A percentile compares a stretch with the other conserved stretches of the same genome.
Evolutionary conservation across 2,797 vertebrate species (phyloP).

Genomic region (Enoplosus armatus): DNA sequence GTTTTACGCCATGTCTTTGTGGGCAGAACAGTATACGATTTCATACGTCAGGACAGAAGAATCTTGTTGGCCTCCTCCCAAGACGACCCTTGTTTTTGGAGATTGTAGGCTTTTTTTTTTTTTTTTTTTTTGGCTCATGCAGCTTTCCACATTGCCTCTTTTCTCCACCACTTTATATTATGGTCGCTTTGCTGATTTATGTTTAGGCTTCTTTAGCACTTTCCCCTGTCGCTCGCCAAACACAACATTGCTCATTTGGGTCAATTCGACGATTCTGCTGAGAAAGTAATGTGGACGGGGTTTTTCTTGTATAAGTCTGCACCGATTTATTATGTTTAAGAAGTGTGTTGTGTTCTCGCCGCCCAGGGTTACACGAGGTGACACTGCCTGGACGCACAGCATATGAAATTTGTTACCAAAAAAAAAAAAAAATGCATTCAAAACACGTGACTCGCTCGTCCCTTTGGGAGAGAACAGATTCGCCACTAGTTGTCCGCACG

Average conservation of each 20-base stretch:
- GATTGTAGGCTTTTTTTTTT: constrained; percentile 12
- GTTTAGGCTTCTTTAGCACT: background rate
- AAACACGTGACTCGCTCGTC: no score
- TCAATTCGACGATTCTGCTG: background rate
- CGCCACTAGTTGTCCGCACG: constrained; percentile 16
- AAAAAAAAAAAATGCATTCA: background rate
- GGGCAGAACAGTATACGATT: constrained; percentile 24
- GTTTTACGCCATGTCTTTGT: constrained; percentile 20
- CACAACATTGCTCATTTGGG: background rate
- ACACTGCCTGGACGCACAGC: background rate
- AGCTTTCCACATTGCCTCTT: background rate
- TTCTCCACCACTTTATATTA: background rate
- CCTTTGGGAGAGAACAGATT: background rate
- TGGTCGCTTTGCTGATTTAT: background rate
- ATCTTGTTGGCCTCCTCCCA: constrained; percentile 34
- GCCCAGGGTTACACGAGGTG: background rate
- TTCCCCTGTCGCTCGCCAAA: background rate
- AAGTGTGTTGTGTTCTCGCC: no score
- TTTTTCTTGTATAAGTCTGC: background rate
- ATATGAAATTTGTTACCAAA: background rate
- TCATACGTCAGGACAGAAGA: constrained; percentile 17
- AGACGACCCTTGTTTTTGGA: constrained; percentile 1
- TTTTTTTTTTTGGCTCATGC: constrained; percentile 23
- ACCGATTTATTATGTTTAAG: background rate
- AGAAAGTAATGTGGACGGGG: background rate